Conservation (phyloP, 2,797 vertebrate genomes). For the Furcifer pardalis region DNA sequence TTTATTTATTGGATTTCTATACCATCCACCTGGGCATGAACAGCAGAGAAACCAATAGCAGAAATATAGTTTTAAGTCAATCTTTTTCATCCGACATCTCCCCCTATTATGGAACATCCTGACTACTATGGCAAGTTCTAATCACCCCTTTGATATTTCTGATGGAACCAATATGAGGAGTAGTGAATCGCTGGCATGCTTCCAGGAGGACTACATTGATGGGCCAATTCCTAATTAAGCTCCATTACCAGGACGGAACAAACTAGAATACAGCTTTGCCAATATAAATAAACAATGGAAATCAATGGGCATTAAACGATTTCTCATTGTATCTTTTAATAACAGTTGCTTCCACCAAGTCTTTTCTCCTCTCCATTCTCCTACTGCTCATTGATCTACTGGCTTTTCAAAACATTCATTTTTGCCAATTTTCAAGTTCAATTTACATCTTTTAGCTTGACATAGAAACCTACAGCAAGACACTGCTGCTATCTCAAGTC, state of each 20-base stretch:
- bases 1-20: no score
- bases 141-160: background rate
- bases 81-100: background rate
- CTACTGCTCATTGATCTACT: background rate
- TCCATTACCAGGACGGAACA: background rate
- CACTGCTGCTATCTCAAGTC: background rate
- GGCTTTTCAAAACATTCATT: background rate
- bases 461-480: background rate
- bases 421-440: background rate
- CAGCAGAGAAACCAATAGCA: background rate
- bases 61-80: background rate
- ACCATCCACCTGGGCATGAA: no score
- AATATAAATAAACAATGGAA: background rate
- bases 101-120: background rate
- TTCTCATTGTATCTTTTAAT: background rate
- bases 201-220: background rate
- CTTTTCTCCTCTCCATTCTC: background rate
- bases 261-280: background rate
- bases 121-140: background rate
- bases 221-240: background rate
- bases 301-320: background rate
- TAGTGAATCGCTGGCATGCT: background rate
- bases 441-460: background rate
- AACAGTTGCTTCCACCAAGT: background rate
- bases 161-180: background rate